Evolutionary conservation across 35 echinoderm and acorn worm species (phyloP).

Genomic region (Amphiura filiformis): DNA sequence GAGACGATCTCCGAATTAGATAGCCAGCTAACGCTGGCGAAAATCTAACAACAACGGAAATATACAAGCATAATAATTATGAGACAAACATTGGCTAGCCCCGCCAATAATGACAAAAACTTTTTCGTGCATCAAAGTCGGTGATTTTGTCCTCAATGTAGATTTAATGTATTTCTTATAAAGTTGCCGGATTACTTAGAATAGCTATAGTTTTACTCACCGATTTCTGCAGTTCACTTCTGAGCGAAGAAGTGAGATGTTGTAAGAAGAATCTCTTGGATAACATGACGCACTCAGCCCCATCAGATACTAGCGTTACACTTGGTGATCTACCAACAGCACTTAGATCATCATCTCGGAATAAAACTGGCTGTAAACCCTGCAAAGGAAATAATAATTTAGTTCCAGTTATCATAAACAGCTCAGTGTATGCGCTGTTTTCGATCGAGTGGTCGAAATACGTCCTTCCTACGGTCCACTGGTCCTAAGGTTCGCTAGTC

Average conservation of each 20-base stretch:
- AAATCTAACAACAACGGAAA: no score
- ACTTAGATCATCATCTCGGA: not conserved
- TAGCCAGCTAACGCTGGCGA: no score
- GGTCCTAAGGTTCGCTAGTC: no score
- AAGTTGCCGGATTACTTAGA: no score
- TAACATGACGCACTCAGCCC: slow-evolving; percentile 79
- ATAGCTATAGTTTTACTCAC: slow-evolving; percentile 25
- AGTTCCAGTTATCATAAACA: no score
- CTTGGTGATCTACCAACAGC: slow-evolving; percentile 45
- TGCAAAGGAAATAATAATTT: not conserved
- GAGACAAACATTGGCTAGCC: no score
- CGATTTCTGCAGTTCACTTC: slow-evolving; percentile 41
- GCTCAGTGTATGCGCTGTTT: no score
- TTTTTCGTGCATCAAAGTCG: not conserved
- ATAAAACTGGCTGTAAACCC: slow-evolving; percentile 64
- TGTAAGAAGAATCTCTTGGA: slow-evolving; percentile 64
- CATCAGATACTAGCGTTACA: slow-evolving; percentile 81
- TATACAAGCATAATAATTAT: no score
- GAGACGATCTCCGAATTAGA: no score
- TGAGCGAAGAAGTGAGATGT: slow-evolving; percentile 57
- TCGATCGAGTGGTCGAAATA: no score
- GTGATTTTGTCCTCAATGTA: no score
- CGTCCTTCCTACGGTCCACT: no score
- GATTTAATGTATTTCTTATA: not conserved
- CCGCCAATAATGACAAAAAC: not conserved